Conservation (phyloP, 2,113 vertebrate species). For the Phycodurus eques region DNA sequence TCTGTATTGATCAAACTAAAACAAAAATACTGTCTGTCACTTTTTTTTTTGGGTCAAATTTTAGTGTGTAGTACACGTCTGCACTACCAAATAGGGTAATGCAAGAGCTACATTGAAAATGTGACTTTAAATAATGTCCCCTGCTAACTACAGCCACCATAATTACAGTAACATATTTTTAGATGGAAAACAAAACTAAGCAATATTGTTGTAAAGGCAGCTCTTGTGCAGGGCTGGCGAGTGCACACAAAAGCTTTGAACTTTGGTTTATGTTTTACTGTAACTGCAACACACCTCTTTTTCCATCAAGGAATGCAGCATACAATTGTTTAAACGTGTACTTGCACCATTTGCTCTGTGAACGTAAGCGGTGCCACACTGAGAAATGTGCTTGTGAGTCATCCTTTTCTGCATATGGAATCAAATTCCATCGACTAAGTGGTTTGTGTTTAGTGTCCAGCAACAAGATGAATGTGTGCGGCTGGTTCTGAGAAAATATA, state of each 20-base stretch:
- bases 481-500: background rate
- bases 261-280: background rate
- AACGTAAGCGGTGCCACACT: conserved; percentile 10
- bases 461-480: background rate
- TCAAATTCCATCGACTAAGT: background rate
- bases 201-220: background rate
- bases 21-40: too few relatives aligned
- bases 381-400: conserved; percentile 17
- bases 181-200: background rate
- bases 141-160: background rate
- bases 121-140: background rate
- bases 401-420: conserved; percentile 37
- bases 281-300: conserved; percentile 4
- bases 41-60: too few relatives aligned
- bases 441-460: conserved; percentile 8
- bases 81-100: background rate
- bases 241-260: conserved; percentile 1
- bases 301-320: background rate
- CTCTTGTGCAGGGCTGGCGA: background rate
- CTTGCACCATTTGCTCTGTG: background rate
- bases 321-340: background rate
- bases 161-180: background rate
- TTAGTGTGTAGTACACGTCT: background rate
- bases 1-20: too few relatives aligned
- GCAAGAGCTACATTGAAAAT: background rate